Evolutionary conservation across 2,797 vertebrate species (phyloP), one percentile per base, ranked within the genome.

Genomic region (Oophaga sylvatica): DNA sequence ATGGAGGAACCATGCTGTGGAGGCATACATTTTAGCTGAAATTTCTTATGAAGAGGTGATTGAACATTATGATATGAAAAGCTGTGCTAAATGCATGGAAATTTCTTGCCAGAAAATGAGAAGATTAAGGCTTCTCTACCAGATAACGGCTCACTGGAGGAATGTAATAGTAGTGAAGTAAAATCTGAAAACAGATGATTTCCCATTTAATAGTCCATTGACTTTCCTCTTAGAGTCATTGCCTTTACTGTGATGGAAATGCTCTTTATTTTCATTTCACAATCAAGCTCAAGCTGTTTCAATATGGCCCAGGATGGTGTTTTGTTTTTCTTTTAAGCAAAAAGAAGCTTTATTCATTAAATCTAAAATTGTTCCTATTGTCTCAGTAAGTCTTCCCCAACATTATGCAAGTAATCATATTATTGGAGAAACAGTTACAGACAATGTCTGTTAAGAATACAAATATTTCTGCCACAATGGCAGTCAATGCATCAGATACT

Each of bases 191-290:
- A 95, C 94, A 96, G 94, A 95, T 95, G 90, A 96, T 96, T 97
- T 97, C 93, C 93, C 94, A 95, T 97, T 98, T 97, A 97, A 95
- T 96, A 97, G 94, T 95, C 92, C 95, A 96, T 96, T 97, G 95
- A 95, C 91, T 96, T 95, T 94, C 90, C 90, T 93, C 92, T 93
- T 96, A 94, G 90, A 93, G 93, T 92, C 89, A 90, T 92, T 87
- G 90, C 91, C 91, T 94, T 92, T 11, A 88, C 84, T 89, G 92
- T 92, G 90, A 94, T 92, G 91, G 90, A 82, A 71, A 29, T 90
- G 77, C 92, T 92, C 87, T 94, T 92, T 91, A 90, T 92, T 94
- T 93, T 92, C 85, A 86, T 92, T 92, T 93, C 80, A 89, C 91
- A 95, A 93, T 93, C 91, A 93, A 94, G 88, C 88, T 93, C 91